phyloP scores from a whole-genome alignment of 1,140 invertebrate genomes.

The Tetraneura akinire region DNA sequence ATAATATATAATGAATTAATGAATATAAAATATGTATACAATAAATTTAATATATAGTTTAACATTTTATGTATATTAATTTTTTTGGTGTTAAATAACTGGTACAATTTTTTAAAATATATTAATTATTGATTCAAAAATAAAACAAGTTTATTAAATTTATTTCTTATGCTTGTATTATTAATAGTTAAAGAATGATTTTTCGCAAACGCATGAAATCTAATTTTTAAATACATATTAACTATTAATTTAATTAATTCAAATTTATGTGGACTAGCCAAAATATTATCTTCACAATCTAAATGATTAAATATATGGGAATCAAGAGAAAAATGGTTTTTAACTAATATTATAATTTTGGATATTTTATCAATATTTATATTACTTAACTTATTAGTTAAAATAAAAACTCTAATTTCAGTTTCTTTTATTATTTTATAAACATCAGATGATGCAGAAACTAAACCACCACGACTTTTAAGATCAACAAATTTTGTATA shows the following conservation, averaged over 20 bases:
- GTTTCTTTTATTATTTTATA: neutral
- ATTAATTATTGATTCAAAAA: constrained; percentile 9
- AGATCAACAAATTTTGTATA: neutral
- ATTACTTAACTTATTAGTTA: neutral
- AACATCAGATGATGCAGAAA: neutral
- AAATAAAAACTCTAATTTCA: neutral
- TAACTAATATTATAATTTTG: neutral
- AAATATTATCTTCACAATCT: neutral
- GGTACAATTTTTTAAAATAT: no score
- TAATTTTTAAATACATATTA: neutral
- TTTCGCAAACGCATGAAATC: neutral
- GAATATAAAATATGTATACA: no score
- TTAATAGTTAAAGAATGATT: neutral
- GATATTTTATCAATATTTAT: neutral
- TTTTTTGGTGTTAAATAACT: no score
- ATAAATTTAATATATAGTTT: no score
- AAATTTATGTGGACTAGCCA: neutral
- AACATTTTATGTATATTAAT: no score
- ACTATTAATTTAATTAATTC: constrained; percentile 3
- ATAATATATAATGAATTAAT: no score
- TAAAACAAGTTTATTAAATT: constrained; percentile 4
- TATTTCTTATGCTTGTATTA: neutral
- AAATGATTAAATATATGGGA: neutral
- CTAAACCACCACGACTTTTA: neutral
- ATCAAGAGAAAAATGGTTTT: neutral